Conservation (phyloP, 2,113 vertebrate genomes). For the Amblyopsis rosae region DNA sequence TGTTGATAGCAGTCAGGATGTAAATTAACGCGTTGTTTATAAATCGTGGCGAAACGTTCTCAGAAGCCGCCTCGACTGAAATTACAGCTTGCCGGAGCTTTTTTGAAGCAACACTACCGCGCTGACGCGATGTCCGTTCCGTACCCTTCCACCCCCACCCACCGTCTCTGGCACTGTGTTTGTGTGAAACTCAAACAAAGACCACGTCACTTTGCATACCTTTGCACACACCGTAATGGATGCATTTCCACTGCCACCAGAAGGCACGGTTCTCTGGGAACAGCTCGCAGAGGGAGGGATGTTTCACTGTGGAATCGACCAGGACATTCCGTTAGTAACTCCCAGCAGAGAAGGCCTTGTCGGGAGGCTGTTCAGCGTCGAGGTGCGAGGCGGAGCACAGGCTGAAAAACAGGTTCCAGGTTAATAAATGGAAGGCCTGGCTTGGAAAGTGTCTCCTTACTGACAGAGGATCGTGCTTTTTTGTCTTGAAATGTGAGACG, state of each 20-base stretch:
- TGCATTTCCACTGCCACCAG: constrained; percentile 25
- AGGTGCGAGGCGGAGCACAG: constrained; percentile 41
- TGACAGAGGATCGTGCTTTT: constrained; percentile 56
- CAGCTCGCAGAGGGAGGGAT: constrained; percentile 14
- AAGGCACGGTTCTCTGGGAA: constrained; percentile 13
- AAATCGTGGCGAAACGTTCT: constrained; percentile 2
- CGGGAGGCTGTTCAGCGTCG: constrained; percentile 15
- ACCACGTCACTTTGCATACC: constrained; percentile 48
- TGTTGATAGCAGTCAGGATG: constrained; percentile 39
- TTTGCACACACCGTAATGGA: constrained; percentile 14
- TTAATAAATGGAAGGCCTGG: constrained; percentile 58
- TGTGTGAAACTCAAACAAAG: constrained; percentile 67
- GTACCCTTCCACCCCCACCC: constrained; percentile 5
- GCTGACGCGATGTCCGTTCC: constrained; percentile 9
- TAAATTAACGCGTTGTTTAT: constrained; percentile 35
- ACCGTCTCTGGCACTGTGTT: constrained; percentile 17
- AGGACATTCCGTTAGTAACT: constrained; percentile 13
- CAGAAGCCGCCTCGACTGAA: constrained; percentile 1
- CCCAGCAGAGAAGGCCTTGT: background rate
- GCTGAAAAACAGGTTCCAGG: constrained; percentile 64
- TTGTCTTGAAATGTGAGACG: constrained; percentile 71
- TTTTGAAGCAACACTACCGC: constrained; percentile 1
- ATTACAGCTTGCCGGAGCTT: constrained; percentile 24
- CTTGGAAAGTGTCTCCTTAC: constrained; percentile 72
- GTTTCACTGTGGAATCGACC: constrained; percentile 12